Conservation (phyloP, 1,140 invertebrate species). For the Eriocheir sinensis region DNA sequence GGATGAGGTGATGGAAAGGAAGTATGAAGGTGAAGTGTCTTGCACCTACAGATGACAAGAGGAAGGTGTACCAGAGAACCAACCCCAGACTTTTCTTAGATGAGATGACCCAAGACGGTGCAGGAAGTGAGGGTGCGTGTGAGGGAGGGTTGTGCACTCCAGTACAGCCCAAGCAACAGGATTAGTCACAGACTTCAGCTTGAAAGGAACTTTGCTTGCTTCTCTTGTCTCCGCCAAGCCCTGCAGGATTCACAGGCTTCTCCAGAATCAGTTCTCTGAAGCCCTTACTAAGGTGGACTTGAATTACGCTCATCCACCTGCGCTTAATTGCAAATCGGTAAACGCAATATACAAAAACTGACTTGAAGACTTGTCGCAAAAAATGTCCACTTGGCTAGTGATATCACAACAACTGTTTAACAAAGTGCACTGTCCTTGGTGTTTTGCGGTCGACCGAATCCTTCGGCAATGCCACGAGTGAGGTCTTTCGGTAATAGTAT, state of each 20-base stretch:
- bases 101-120: background rate
- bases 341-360: background rate
- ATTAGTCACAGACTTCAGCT: constrained; percentile 7
- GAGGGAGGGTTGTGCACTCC: background rate
- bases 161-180: constrained; percentile 53
- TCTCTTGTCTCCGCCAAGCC: background rate
- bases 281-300: background rate
- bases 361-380: background rate
- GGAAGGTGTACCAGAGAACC: background rate
- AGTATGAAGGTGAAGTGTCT: background rate
- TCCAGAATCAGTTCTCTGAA: background rate
- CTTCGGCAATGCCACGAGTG: background rate
- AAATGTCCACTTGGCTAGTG: background rate
- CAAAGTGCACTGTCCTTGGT: background rate
- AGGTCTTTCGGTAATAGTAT: background rate
- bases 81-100: background rate
- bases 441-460: background rate
- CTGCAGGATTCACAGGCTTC: background rate
- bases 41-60: background rate
- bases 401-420: background rate
- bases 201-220: background rate
- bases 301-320: background rate
- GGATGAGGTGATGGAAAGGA: background rate
- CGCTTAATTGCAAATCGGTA: background rate
- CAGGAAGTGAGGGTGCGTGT: background rate